phyloP scores from a whole-genome alignment of 2,797 vertebrate genomes.

The Sus cebifrons region DNA sequence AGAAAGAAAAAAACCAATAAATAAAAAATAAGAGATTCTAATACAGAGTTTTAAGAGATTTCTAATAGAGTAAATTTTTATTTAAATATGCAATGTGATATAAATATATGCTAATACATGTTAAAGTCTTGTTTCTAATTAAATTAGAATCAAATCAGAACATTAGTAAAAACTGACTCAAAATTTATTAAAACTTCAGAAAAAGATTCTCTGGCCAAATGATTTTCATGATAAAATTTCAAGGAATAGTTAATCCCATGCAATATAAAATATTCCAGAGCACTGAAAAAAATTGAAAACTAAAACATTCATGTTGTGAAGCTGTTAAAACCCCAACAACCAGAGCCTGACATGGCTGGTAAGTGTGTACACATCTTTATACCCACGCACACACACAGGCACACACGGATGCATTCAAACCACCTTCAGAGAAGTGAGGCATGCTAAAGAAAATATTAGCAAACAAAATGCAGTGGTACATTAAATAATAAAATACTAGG shows the following conservation, averaged over 20 bases:
- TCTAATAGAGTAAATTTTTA: background rate
- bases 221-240: background rate
- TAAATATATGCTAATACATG: background rate
- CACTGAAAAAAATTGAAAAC: background rate
- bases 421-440: background rate
- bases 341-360: background rate
- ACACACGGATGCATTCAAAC: background rate
- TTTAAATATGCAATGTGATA: background rate
- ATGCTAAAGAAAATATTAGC: background rate
- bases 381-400: background rate
- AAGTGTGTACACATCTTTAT: background rate
- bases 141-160: slow-evolving; percentile 9
- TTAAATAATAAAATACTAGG: background rate
- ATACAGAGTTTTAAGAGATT: background rate
- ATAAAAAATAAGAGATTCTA: background rate
- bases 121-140: slow-evolving; percentile 7
- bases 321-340: background rate
- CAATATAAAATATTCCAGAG: background rate
- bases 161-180: background rate
- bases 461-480: background rate
- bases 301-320: background rate
- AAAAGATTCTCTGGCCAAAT: background rate
- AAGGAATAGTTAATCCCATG: background rate
- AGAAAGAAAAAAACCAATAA: background rate
- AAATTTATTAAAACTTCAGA: background rate